A percentile compares a stretch with the other conserved stretches of the same genome.
Conservation (phyloP, 2,888 invertebrate genomes). For the Amiota minor region DNA sequence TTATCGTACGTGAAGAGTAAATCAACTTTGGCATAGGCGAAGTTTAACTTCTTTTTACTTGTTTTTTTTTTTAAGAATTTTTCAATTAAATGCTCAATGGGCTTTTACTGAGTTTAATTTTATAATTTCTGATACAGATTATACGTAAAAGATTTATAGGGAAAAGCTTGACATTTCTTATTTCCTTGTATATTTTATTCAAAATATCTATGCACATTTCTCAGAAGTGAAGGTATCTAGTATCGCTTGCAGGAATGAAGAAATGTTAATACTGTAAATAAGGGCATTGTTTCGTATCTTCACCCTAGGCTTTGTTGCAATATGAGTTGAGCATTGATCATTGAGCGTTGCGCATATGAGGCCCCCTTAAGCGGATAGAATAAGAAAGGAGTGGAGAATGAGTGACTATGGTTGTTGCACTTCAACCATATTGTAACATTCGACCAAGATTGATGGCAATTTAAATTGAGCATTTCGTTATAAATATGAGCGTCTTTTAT, state of each 20-base stretch:
- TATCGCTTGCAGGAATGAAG: no score
- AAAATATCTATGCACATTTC: neutral
- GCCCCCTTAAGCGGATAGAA: neutral
- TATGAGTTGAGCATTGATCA: no score
- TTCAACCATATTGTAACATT: constrained; percentile 43
- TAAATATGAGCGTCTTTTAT: constrained; percentile 67
- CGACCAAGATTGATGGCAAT: constrained; percentile 67
- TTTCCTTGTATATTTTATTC: neutral
- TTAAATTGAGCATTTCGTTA: constrained; percentile 70
- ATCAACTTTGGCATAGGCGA: no score
- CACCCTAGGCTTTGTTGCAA: no score
- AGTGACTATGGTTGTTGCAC: constrained; percentile 10
- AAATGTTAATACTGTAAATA: no score
- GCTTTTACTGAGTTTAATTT: constrained; percentile 55
- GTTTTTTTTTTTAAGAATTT: constrained; percentile 62
- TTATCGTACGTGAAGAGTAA: no score
- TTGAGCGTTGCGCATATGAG: constrained; percentile 24
- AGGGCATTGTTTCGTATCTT: constrained; percentile 1
- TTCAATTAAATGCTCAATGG: constrained; percentile 69
- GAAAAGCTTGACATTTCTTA: constrained; percentile 30
- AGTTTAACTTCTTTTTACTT: no score
- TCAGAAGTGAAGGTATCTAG: no score
- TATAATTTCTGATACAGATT: constrained; percentile 28
- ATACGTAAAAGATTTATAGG: no score
- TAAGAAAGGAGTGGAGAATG: neutral